A percentile compares a stretch with the other conserved stretches of the same genome.
These are phyloP conservation scores for Periophthalmus modestus DNA, from an alignment of 2,113 vertebrate genomes.

Conservation along the genomic window DNA sequence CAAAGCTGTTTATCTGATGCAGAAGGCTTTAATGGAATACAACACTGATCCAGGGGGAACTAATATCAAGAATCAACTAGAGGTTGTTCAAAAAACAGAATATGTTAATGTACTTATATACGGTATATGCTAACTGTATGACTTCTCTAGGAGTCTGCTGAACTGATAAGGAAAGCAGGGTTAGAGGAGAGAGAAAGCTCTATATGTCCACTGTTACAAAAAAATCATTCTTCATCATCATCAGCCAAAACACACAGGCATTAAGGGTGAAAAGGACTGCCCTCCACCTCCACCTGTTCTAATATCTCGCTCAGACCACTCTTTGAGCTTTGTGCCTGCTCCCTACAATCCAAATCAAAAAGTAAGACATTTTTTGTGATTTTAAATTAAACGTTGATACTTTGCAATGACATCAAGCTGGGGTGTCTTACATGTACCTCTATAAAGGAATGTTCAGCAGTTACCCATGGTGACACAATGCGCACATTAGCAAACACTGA, in stretches of 20 bases:
- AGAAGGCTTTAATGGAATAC: conserved; percentile 82
- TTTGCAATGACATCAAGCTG: too few species aligned
- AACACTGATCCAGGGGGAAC: conserved; percentile 41
- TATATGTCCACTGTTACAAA: conserved; percentile 55
- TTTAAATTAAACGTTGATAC: background rate
- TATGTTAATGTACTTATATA: background rate
- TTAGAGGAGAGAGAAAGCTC: conserved; percentile 82
- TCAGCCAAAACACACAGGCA: conserved; percentile 53
- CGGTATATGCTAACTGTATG: background rate
- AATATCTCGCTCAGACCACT: conserved; percentile 79
- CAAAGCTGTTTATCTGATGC: conserved; percentile 86
- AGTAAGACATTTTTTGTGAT: conserved; percentile 68
- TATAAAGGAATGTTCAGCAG: too few species aligned
- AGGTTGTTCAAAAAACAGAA: conserved; percentile 72
- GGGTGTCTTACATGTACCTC: too few species aligned
- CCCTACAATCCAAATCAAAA: conserved; percentile 79
- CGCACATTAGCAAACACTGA: too few species aligned
- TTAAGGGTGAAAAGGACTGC: conserved; percentile 52
- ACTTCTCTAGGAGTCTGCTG: conserved; percentile 80
- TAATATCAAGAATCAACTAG: conserved; percentile 74
- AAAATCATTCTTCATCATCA: conserved; percentile 11
- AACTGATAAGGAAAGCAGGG: conserved; percentile 83
- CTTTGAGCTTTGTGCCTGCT: conserved; percentile 86
- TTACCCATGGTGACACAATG: too few species aligned
- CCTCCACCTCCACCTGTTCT: conserved; percentile 86